Evolutionary conservation across 2,888 invertebrate genomes (phyloP).

Genomic region (Phortica magna): DNA sequence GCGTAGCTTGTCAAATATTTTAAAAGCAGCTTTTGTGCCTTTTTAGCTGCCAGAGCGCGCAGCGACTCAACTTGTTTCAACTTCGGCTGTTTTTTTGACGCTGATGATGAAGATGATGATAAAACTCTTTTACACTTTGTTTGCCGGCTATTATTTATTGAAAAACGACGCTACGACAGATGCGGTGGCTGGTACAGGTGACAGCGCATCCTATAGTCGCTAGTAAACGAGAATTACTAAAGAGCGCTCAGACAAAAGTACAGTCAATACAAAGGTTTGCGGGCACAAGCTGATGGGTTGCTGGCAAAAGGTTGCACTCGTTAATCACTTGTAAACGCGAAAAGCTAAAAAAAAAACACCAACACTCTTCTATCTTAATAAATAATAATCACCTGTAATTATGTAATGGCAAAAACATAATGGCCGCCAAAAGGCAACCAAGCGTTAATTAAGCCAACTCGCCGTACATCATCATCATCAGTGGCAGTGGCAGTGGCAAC

Average conservation of each 20-base stretch:
- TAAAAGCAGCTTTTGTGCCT: constrained; percentile 21
- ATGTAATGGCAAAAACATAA: constrained; percentile 64
- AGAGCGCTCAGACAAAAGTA: constrained; percentile 40
- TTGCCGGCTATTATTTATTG: constrained; percentile 42
- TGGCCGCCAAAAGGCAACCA: constrained; percentile 62
- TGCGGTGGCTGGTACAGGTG: constrained; percentile 42
- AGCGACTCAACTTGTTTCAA: background rate
- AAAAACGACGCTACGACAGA: constrained; percentile 51
- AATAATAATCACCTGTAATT: constrained; percentile 69
- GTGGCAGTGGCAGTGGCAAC: no score
- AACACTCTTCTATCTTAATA: constrained; percentile 64
- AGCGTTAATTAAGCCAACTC: constrained; percentile 28
- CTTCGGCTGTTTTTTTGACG: background rate
- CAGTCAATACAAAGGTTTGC: constrained; percentile 51
- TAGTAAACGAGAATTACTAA: background rate
- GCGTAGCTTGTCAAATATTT: constrained; percentile 19
- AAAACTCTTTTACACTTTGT: constrained; percentile 40
- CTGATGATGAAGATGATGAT: constrained; percentile 7
- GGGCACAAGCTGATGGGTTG: background rate
- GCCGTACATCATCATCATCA: constrained; percentile 8
- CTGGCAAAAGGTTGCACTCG: constrained; percentile 38
- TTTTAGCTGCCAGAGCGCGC: constrained; percentile 7
- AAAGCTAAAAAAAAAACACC: constrained; percentile 19
- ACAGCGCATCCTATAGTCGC: constrained; percentile 2
- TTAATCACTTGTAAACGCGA: constrained; percentile 52